A percentile compares a stretch with the other conserved stretches of the same genome.
phyloP scores from a whole-genome alignment of 2,888 invertebrate genomes.

The Aspidiotus destructor region DNA sequence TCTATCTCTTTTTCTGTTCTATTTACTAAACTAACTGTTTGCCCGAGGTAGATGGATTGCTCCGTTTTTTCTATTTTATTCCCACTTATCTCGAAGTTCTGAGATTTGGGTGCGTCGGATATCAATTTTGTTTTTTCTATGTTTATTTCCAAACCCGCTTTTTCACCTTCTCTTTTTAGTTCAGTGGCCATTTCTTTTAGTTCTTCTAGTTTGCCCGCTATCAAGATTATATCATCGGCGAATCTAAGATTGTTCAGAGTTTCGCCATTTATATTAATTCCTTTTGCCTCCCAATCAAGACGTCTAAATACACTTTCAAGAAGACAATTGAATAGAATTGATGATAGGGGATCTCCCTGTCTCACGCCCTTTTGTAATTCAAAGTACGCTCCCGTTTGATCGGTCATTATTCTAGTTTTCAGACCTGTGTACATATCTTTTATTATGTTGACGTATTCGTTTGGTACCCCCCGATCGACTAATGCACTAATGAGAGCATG shows the following conservation, averaged over 20 bases:
- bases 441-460: background rate
- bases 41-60: background rate
- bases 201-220: background rate
- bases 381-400: conserved; percentile 2
- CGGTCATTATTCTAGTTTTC: background rate
- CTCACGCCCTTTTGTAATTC: background rate
- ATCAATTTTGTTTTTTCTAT: conserved; percentile 2
- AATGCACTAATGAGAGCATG: too few relatives aligned
- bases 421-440: background rate
- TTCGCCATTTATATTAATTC: background rate
- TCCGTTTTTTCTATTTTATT: background rate
- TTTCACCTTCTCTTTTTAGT: background rate
- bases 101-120: background rate
- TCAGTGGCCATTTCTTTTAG: background rate
- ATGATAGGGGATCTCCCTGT: background rate
- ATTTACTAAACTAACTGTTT: background rate
- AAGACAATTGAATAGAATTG: background rate
- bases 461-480: too few relatives aligned
- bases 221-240: background rate
- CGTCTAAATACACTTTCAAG: background rate
- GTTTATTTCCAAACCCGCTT: conserved; percentile 5
- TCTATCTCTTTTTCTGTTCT: background rate
- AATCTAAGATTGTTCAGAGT: background rate
- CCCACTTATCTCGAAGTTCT: too few relatives aligned
- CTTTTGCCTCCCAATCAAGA: background rate